phyloP scores from a whole-genome alignment of 2,113 vertebrate species.

The Chascanopsetta lugubris region DNA sequence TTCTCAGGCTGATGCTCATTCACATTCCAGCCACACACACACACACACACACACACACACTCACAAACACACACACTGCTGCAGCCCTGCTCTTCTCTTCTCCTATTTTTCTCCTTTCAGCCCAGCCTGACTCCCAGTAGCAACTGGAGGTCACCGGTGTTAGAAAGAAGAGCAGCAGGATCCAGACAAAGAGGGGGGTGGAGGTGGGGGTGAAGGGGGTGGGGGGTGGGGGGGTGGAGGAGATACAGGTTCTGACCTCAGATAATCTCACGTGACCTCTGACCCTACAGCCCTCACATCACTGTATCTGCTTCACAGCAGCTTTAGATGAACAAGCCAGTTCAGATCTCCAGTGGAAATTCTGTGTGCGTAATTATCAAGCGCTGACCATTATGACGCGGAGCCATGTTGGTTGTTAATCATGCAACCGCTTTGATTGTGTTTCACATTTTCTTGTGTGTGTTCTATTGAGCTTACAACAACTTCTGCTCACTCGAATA shows the following conservation, averaged over 20 bases:
- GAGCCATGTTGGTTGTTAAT: background rate
- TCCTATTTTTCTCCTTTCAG: conserved; percentile 58
- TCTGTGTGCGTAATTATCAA: too few relatives aligned
- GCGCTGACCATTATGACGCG: background rate
- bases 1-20: conserved; percentile 54
- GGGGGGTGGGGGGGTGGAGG: background rate
- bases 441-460: too few relatives aligned
- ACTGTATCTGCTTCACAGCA: conserved; percentile 10
- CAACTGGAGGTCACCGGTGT: conserved; percentile 67
- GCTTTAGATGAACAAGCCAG: conserved; percentile 1
- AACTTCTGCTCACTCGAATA: too few relatives aligned
- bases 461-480: too few relatives aligned
- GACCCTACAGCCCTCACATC: conserved; percentile 47
- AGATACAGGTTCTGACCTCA: conserved; percentile 53
- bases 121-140: conserved; percentile 52
- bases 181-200: conserved; percentile 17
- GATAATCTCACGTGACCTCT: conserved; percentile 52
- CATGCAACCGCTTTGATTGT: background rate
- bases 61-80: conserved; percentile 8
- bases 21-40: conserved; percentile 59
- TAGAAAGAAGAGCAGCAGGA: conserved; percentile 43
- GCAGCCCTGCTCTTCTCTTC: conserved; percentile 44
- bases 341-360: conserved; percentile 25
- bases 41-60: background rate
- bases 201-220: too few relatives aligned